These are phyloP conservation scores for Oryzias woworae DNA, from an alignment of 2,113 vertebrate genomes.

Conservation along the genomic window DNA sequence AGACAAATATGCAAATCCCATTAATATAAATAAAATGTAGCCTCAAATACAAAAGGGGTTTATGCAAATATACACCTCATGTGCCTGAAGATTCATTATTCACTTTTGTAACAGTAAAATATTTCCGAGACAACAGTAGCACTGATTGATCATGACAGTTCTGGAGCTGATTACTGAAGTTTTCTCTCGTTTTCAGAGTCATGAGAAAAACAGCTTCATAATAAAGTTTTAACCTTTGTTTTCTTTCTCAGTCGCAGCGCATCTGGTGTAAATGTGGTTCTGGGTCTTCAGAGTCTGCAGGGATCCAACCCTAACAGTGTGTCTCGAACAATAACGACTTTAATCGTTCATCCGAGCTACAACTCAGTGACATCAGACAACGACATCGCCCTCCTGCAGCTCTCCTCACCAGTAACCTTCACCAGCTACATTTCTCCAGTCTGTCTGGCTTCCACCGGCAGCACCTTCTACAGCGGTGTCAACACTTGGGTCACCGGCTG, in stretches of 20 bases:
- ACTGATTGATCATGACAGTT: background rate
- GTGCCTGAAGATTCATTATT: too few species aligned
- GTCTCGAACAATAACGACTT: background rate
- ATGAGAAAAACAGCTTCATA: too few species aligned
- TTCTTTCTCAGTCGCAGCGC: background rate
- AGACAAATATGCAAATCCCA: too few species aligned
- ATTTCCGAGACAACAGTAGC: too few species aligned
- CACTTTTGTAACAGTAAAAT: too few species aligned
- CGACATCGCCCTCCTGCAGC: slow-evolving; percentile 75
- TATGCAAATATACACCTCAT: too few species aligned
- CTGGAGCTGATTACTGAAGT: background rate
- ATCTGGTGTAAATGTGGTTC: slow-evolving; percentile 5
- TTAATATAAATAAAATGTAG: too few species aligned
- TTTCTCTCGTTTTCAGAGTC: too few species aligned
- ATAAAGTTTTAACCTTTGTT: background rate
- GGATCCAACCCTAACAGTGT: slow-evolving; percentile 16
- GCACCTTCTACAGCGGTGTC: slow-evolving; percentile 66
- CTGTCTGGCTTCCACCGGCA: slow-evolving; percentile 73
- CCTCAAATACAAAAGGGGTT: too few species aligned
- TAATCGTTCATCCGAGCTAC: slow-evolving; percentile 66
- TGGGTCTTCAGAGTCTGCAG: slow-evolving; percentile 43
- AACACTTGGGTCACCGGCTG: slow-evolving; percentile 82
- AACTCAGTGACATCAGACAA: slow-evolving; percentile 22
- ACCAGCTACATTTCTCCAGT: slow-evolving; percentile 68
- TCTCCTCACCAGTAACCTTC: slow-evolving; percentile 60